phyloP scores from a whole-genome alignment of 2,797 vertebrate genomes.

The Kryptopterus vitreolus region DNA sequence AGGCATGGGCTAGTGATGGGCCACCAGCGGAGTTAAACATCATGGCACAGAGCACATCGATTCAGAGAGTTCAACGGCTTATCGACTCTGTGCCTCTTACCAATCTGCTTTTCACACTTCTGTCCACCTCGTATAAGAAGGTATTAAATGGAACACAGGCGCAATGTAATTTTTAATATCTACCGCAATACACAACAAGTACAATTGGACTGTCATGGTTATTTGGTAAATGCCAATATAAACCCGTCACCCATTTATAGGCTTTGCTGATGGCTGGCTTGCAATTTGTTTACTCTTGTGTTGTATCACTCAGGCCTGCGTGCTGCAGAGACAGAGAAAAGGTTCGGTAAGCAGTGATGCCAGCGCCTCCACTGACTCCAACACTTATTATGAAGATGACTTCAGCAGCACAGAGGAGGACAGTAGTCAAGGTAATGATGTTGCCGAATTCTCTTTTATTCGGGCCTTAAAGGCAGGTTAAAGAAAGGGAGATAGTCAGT shows the following conservation, averaged over 20 bases:
- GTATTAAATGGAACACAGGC: conserved; percentile 62
- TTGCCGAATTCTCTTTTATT: neutral
- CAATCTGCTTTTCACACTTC: conserved; percentile 90
- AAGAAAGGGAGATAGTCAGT: conserved; percentile 14
- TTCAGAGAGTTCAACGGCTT: conserved; percentile 93
- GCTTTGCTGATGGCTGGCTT: neutral
- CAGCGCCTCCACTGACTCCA: conserved; percentile 97
- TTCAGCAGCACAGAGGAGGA: conserved; percentile 99
- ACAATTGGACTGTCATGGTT: neutral
- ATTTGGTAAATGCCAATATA: neutral
- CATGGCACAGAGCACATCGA: conserved; percentile 97
- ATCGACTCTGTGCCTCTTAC: conserved; percentile 96
- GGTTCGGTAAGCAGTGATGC: conserved; percentile 97
- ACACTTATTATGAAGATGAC: conserved; percentile 98
- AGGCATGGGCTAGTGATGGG: conserved; percentile 91
- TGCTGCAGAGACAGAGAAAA: conserved; percentile 95
- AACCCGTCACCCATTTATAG: neutral
- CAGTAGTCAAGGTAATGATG: conserved; percentile 91
- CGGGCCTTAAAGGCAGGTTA: conserved; percentile 23
- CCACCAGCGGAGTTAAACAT: conserved; percentile 92
- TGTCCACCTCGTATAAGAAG: conserved; percentile 97
- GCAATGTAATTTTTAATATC: too few species aligned
- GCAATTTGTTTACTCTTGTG: conserved; percentile 19
- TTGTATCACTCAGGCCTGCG: conserved; percentile 81
- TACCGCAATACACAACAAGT: neutral